Evolutionary conservation across 1,140 invertebrate genomes (phyloP), one percentile per base, ranked within the genome.

Genomic region (Drosophila auraria): DNA sequence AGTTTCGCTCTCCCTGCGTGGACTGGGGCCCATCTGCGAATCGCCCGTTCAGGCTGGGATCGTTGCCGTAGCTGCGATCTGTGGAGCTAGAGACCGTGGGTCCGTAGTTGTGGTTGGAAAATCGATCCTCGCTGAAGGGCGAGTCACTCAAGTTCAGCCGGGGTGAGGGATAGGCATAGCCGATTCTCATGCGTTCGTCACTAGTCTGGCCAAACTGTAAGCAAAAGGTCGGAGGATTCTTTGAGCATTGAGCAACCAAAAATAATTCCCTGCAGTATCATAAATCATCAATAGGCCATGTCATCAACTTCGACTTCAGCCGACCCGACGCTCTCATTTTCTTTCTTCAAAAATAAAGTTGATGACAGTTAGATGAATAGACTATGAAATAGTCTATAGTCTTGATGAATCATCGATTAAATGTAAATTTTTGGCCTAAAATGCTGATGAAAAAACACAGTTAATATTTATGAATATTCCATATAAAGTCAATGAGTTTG

Each of bases 121-220:
- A 82, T 23, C 82, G 76, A 77, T 86, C 74, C 63, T 69, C 76
- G 57, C 91, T 92, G 12, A 92, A 92, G 3, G 91, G 87, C 49
- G 91, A 87, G 57, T 92, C 91, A 73, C 57, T 80, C n/a, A 86
- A 87, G 74, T 92, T 92, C 7, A 54, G 38, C 11, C 65, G 61
- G 7, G 86, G 84, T 17, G 78, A 65, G 33, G 84, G 80, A 69
- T 91, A 92, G 30, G 56, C 58, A 47, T 87, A 91, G 15, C 91
- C 91, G 59, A 91, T 61, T 47, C 91, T 87, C 84, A 84, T 83
- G 44, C 91, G 86, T 30, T 92, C 91, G 30, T 92, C 91, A 64
- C 91, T 82, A 23, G 91, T 90, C 78, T 92, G 91, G 27, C 91
- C 91, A 38, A 84, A 80, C 91, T 92, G 61, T 12, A 82, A 81